Evolutionary conservation across 2,888 invertebrate genomes (phyloP).

Genomic region (Ophioninae sp.): DNA sequence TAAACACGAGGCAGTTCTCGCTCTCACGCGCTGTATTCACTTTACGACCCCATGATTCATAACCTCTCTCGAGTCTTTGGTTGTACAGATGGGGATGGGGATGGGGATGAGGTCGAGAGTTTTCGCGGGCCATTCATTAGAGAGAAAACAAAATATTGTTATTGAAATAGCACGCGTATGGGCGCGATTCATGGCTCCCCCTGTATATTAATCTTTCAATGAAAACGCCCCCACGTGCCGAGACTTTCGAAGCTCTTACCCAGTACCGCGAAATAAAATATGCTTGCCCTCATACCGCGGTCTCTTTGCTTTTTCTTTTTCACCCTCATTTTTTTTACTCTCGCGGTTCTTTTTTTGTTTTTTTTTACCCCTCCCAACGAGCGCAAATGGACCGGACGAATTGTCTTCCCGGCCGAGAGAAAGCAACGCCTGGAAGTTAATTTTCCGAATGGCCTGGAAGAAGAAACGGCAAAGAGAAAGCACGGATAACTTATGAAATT

Average conservation of each 20-base stretch:
- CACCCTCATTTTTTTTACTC: conserved; percentile 12
- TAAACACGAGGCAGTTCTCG: conserved; percentile 45
- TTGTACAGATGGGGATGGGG: conserved; percentile 31
- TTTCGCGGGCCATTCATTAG: conserved; percentile 63
- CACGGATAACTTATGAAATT: conserved; percentile 28
- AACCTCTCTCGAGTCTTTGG: conserved; percentile 49
- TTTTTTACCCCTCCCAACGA: conserved; percentile 18
- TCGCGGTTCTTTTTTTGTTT: conserved; percentile 19
- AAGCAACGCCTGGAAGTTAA: conserved; percentile 44
- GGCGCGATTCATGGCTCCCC: conserved; percentile 22
- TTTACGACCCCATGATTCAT: conserved; percentile 76
- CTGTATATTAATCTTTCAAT: conserved; percentile 42
- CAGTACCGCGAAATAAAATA: conserved; percentile 47
- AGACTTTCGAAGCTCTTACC: conserved; percentile 29
- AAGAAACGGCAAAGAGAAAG: not conserved
- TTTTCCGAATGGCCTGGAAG: conserved; percentile 58
- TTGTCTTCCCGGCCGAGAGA: conserved; percentile 12
- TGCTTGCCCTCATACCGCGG: not conserved
- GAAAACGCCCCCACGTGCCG: conserved; percentile 45
- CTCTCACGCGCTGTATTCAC: conserved; percentile 69
- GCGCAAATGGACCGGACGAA: conserved; percentile 44
- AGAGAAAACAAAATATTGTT: conserved; percentile 65
- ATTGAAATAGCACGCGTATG: conserved; percentile 64
- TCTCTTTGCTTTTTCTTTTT: conserved; percentile 4
- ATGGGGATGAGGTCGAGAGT: conserved; percentile 23